Percentiles rank a stretch among this genome's conserved stretches.
phyloP scores from a whole-genome alignment of 2,113 vertebrate genomes.

The Aptenodytes forsteri region DNA sequence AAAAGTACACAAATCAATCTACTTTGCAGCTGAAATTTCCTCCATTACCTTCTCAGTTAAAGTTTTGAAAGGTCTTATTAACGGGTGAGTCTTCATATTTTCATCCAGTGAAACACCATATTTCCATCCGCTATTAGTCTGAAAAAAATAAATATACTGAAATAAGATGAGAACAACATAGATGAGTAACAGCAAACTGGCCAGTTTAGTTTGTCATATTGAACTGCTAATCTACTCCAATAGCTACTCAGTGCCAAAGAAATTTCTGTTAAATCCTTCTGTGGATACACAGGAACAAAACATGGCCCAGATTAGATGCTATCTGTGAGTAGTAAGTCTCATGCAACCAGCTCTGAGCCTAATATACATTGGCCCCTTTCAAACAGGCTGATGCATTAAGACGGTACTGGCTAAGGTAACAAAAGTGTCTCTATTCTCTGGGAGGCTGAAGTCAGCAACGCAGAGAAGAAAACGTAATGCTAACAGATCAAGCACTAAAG shows the following conservation, averaged over 20 bases:
- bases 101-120: conserved; percentile 90
- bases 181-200: background rate
- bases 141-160: background rate
- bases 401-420: background rate
- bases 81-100: conserved; percentile 90
- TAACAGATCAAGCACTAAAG: background rate
- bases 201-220: background rate
- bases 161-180: background rate
- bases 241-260: background rate
- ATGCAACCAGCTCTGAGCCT: background rate
- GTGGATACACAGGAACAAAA: background rate
- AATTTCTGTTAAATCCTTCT: background rate
- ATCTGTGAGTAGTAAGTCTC: background rate
- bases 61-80: conserved; percentile 92
- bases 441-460: background rate
- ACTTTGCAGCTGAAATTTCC: background rate
- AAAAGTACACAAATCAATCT: background rate
- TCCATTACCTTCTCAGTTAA: conserved; percentile 90
- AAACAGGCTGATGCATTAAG: too few relatives aligned
- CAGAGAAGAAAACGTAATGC: background rate
- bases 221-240: background rate
- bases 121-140: conserved; percentile 94
- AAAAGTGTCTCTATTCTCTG: background rate
- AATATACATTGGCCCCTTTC: fast-evolving
- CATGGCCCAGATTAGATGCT: background rate